A percentile compares a stretch with the other conserved stretches of the same genome.
These are phyloP conservation scores for Kryptopterus vitreolus DNA, from an alignment of 2,797 vertebrate genomes.

Conservation along the genomic window DNA sequence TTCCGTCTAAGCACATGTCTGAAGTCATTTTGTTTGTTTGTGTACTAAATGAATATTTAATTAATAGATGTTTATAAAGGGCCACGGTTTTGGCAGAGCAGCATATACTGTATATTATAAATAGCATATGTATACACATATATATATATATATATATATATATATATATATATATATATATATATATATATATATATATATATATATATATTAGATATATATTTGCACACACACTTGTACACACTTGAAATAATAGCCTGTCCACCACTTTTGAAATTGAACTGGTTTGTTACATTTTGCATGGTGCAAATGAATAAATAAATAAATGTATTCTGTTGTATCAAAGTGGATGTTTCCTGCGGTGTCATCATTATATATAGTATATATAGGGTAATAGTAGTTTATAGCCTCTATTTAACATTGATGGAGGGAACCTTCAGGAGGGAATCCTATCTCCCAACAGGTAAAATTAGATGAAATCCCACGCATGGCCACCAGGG, in stretches of 20 bases:
- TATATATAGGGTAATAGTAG: no score
- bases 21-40: not conserved
- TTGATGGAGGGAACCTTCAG: not conserved
- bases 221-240: conserved; percentile 5
- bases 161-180: no score
- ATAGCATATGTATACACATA: not conserved
- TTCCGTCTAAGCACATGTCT: not conserved
- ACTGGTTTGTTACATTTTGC: conserved; percentile 31
- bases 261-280: conserved; percentile 19
- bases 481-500: conserved; percentile 6
- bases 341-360: not conserved
- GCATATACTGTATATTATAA: not conserved
- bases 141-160: no score
- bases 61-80: not conserved
- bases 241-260: not conserved
- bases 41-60: not conserved
- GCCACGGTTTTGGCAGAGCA: not conserved
- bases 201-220: not conserved
- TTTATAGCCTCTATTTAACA: not conserved
- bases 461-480: no score
- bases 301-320: conserved; percentile 23
- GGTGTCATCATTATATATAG: not conserved
- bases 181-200: no score
- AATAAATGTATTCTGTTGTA: not conserved
- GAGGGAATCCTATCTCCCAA: no score